These are phyloP conservation scores for Maconellicoccus hirsutus DNA, from an alignment of 1,140 invertebrate species.

Conservation along the genomic window DNA sequence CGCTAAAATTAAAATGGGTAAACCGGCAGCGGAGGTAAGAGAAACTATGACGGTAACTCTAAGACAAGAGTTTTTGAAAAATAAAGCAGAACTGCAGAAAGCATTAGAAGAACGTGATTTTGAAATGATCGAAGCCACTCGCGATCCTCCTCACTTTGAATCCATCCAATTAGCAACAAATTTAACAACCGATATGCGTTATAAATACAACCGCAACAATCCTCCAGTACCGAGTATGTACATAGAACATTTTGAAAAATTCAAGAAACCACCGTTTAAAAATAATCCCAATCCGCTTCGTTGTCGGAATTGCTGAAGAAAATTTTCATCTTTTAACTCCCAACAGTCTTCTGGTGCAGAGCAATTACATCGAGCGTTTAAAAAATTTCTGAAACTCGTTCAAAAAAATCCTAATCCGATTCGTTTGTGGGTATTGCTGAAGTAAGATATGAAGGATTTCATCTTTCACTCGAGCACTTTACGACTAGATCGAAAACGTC, in stretches of 20 bases:
- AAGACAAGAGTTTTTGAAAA: not conserved
- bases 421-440: too few relatives aligned
- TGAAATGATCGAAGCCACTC: not conserved
- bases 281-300: not conserved
- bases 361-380: too few relatives aligned
- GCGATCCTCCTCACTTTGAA: not conserved
- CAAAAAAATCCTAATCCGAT: too few relatives aligned
- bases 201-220: conserved; percentile 14
- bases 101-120: not conserved
- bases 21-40: not conserved
- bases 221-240: not conserved
- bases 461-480: too few relatives aligned
- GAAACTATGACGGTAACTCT: not conserved
- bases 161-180: not conserved
- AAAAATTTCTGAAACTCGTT: too few relatives aligned
- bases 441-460: too few relatives aligned
- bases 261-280: conserved; percentile 16
- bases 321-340: too few relatives aligned
- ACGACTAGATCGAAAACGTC: too few relatives aligned
- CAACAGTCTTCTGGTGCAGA: too few relatives aligned
- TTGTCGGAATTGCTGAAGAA: not conserved
- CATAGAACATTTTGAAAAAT: not conserved
- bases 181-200: not conserved
- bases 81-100: not conserved
- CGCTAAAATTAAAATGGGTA: not conserved